Conservation (phyloP, 2,113 vertebrate genomes). For the Plestiodon gilberti region DNA sequence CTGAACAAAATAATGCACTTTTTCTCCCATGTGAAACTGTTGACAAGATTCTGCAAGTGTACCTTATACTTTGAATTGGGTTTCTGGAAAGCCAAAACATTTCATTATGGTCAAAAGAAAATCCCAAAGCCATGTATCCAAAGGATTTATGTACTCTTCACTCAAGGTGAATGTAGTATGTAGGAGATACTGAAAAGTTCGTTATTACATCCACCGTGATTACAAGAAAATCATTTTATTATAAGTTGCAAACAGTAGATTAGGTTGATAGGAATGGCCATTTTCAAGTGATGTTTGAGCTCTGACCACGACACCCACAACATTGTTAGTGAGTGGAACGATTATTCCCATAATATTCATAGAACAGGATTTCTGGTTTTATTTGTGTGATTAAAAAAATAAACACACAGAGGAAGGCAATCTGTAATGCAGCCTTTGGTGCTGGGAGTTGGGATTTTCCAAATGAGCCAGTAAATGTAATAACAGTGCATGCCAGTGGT, state of each 20-base stretch:
- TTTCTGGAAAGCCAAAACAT: slow-evolving; percentile 62
- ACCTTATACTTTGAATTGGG: slow-evolving; percentile 64
- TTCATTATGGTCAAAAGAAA: slow-evolving; percentile 58
- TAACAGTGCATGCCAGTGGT: neutral
- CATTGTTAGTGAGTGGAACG: slow-evolving; percentile 60
- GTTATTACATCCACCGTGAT: slow-evolving; percentile 43
- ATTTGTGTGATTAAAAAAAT: neutral
- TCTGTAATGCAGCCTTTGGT: slow-evolving; percentile 75
- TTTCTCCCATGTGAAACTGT: slow-evolving; percentile 69
- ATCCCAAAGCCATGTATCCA: slow-evolving; percentile 57
- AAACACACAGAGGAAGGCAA: neutral
- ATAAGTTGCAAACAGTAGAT: slow-evolving; percentile 52
- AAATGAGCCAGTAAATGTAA: slow-evolving; percentile 54
- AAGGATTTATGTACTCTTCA: slow-evolving; percentile 50
- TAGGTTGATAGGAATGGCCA: slow-evolving; percentile 39
- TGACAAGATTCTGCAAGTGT: slow-evolving; percentile 74
- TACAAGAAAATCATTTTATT: slow-evolving; percentile 66
- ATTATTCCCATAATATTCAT: slow-evolving; percentile 73
- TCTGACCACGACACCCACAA: slow-evolving; percentile 10
- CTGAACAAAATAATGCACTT: slow-evolving; percentile 77
- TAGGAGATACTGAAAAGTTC: slow-evolving; percentile 43
- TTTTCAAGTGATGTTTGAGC: slow-evolving; percentile 44
- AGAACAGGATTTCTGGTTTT: slow-evolving; percentile 4
- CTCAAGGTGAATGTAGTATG: slow-evolving; percentile 35
- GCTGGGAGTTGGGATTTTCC: slow-evolving; percentile 72